Evolutionary conservation across 2,888 invertebrate species (phyloP), one percentile per base, ranked within the genome.

Genomic region (Parnassius smintheus): DNA sequence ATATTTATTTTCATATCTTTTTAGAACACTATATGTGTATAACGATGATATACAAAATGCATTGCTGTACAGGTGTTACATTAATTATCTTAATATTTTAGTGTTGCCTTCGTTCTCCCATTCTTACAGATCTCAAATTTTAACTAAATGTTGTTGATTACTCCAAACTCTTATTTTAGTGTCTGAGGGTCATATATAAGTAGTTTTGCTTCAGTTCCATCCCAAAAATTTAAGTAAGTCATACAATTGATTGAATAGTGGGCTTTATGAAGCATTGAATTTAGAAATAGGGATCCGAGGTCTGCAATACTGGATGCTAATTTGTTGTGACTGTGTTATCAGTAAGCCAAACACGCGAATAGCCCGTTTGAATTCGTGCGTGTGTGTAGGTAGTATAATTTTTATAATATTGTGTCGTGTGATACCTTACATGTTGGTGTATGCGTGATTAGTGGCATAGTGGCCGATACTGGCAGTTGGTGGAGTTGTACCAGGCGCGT

Each of bases 351-450:
- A 18, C 4, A 12, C 35, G 13, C 11, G 55, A 25, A 49, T 51
- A 51, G 51, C 66, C 70, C 69, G 70, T 68, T 66, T 65, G 69
- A 70, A 72, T 74, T 74, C 68, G 74, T 74, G 75, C 74, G 78
- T 75, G 75, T 72, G 63, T 62, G 72, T 85, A 85, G 84, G 62
- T 87, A 86, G 85, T 73, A 71, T 85, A 83, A 84, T 83, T 82
- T 78, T 79, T 79, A 74, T 74, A 75, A 73, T 57, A 54, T 46
- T 59, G 25, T n/a, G 2, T 55, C 35, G 55, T 54, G 57, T 41
- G 57, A 54, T 72, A 70, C 65, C 71, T 76, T 72, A 72, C 73
- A 74, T 72, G 75, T 75, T 77, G 82, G 80, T 76, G 75, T 78
- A 77, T 77, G 79, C 80, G 78, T 78, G 81, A 13, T 58, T 59